These are phyloP conservation scores for Lochmaea capreae DNA, from an alignment of 2,888 invertebrate genomes.

Conservation along the genomic window DNA sequence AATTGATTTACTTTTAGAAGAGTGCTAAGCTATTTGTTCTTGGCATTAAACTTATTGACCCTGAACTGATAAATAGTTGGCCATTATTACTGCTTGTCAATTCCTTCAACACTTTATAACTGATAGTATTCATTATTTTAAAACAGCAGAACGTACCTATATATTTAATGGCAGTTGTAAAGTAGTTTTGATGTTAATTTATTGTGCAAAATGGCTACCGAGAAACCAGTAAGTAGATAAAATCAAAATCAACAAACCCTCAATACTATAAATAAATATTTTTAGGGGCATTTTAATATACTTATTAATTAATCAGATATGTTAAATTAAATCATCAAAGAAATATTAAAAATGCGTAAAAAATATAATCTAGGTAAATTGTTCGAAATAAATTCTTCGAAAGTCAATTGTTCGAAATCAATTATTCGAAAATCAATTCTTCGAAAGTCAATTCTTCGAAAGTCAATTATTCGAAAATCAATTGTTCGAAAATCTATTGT, in stretches of 20 bases:
- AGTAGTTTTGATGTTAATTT: background rate
- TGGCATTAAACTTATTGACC: constrained; percentile 34
- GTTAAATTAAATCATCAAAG: no score
- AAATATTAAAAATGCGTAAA: no score
- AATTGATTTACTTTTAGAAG: background rate
- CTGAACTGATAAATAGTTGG: constrained; percentile 27
- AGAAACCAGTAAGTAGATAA: background rate
- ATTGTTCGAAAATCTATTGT: no score
- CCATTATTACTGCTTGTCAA: constrained; percentile 36
- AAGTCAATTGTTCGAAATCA: no score
- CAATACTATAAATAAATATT: background rate
- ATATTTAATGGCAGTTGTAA: background rate
- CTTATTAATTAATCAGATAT: no score
- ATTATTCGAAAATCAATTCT: no score
- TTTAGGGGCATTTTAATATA: no score
- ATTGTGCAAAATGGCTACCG: background rate
- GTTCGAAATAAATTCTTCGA: no score
- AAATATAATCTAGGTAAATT: no score
- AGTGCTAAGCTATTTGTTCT: constrained; percentile 19
- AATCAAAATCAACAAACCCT: background rate
- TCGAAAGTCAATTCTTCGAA: no score
- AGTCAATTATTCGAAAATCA: no score
- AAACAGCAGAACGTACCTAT: background rate
- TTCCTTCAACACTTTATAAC: constrained; percentile 6
- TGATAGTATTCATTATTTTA: background rate